Evolutionary conservation across 2,113 vertebrate genomes (phyloP), one percentile per base, ranked within the genome.

Genomic region (Hemichromis elongatus): DNA sequence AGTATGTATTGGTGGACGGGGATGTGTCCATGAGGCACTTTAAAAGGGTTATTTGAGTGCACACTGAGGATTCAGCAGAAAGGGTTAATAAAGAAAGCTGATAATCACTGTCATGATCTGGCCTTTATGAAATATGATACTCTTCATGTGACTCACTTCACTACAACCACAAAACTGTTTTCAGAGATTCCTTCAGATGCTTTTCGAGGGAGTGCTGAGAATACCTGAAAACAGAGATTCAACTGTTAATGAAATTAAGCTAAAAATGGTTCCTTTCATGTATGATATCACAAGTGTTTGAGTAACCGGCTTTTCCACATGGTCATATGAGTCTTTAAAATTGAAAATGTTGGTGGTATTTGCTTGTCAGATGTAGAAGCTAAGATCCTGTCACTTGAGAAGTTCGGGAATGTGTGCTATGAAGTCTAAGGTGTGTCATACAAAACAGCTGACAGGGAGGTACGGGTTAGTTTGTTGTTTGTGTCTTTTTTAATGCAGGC

Each of bases 361-460:
- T 52, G 18, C 18, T 52, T 52, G 50, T 52, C 18, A n/a, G n/a
- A 52, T 52, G 18, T n/a, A 9, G 2, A 52, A 18, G 18, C 18
- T 52, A 8, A 7, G 8, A n/a, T 18, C 50, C 8, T 19, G 16
- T 52, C 47, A 52, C 47, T 9, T 52, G 9, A 52, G 1, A 52
- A n/a, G 50, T 52, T 19, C n/a, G 50, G 0, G 12, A 56, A 26
- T 26, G 21, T 56, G 21, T 26, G 21, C 54, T 56, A 56, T 26
- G 54, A 14, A 14, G 21, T 56, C 6, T 0, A 0, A 26, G 54
- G 54, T 56, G 54, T 56, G 54, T 56, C 54, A 0, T 26, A 13
- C 0, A 13, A 55, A 55, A 55, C 21, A 26, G 54, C 54, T 56
- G 54, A 8, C 56, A 28, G 52, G 52, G 53, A 59, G 0, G 26